Percentiles rank a stretch among this genome's conserved stretches.
These are phyloP conservation scores for Orientallactaga sibirica DNA, from an alignment of 2,797 vertebrate species.

Conservation along the genomic window DNA sequence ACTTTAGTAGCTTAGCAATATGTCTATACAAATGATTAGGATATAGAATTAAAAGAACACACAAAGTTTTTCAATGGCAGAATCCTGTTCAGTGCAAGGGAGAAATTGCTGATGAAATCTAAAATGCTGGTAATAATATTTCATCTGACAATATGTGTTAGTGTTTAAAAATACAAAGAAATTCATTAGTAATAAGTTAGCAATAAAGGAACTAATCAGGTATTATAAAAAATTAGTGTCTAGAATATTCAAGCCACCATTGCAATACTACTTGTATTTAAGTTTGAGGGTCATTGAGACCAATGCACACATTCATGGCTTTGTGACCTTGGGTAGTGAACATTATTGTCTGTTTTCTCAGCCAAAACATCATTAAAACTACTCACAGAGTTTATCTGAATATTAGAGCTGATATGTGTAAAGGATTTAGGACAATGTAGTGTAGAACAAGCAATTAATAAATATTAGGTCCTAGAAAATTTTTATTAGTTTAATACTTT, in stretches of 20 bases:
- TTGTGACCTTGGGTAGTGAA: background rate
- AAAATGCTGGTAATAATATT: slow-evolving; percentile 34
- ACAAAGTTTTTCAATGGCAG: slow-evolving; percentile 29
- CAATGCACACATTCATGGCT: background rate
- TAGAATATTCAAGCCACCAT: slow-evolving; percentile 18
- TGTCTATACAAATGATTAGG: slow-evolving; percentile 31
- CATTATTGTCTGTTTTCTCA: background rate
- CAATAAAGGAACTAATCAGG: slow-evolving; percentile 24
- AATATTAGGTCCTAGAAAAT: slow-evolving; percentile 1
- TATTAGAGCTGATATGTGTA: slow-evolving; percentile 1
- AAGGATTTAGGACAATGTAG: background rate
- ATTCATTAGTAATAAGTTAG: slow-evolving; percentile 24
- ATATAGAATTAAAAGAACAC: background rate
- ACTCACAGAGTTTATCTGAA: slow-evolving; percentile 4
- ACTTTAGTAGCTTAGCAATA: background rate
- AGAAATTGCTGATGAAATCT: slow-evolving; percentile 39
- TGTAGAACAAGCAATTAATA: slow-evolving; percentile 18
- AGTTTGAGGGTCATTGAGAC: background rate
- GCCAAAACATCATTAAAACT: slow-evolving; percentile 7
- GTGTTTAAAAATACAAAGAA: slow-evolving; percentile 25
- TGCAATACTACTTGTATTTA: background rate
- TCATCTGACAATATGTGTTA: background rate
- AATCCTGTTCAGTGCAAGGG: background rate
- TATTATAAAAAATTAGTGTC: slow-evolving; percentile 11
- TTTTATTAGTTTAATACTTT: slow-evolving; percentile 44